A percentile compares a stretch with the other conserved stretches of the same genome.
phyloP scores from a whole-genome alignment of 2,797 vertebrate genomes.

The Crypturellus tataupa region DNA sequence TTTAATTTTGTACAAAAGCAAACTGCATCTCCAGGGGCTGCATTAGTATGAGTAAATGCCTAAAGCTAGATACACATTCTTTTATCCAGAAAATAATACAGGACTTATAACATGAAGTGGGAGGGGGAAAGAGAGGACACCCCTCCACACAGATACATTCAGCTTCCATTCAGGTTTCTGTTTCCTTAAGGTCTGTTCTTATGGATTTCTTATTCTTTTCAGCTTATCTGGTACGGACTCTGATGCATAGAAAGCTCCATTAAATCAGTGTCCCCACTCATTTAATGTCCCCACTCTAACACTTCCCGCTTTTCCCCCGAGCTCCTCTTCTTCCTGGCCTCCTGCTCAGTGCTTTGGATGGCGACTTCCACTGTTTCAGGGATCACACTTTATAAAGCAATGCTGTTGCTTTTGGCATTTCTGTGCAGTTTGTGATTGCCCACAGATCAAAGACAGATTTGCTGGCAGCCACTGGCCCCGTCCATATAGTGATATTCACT shows the following conservation, averaged over 20 bases:
- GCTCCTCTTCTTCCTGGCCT: not conserved
- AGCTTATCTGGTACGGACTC: not conserved
- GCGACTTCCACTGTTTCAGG: not conserved
- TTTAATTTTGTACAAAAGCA: not conserved
- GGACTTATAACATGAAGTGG: not conserved
- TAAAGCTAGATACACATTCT: not conserved
- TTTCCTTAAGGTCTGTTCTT: not conserved
- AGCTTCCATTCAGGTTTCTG: not conserved
- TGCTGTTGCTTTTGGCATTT: not conserved
- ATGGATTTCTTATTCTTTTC: not conserved
- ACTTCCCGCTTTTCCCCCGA: not conserved
- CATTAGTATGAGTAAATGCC: not conserved
- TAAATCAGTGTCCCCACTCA: not conserved
- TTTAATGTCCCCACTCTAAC: rapidly evolving
- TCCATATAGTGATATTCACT: conserved; percentile 26
- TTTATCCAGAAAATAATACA: not conserved
- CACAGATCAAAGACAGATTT: conserved; percentile 23
- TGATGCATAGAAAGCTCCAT: not conserved
- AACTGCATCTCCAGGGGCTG: not conserved
- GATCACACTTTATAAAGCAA: not conserved
- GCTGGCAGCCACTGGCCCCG: not conserved
- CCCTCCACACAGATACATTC: not conserved
- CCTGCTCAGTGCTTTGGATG: not conserved
- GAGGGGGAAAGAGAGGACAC: not conserved
- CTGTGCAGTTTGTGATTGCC: not conserved